Conservation (phyloP, 2,113 vertebrate genomes). For the Ictalurus furcatus region DNA sequence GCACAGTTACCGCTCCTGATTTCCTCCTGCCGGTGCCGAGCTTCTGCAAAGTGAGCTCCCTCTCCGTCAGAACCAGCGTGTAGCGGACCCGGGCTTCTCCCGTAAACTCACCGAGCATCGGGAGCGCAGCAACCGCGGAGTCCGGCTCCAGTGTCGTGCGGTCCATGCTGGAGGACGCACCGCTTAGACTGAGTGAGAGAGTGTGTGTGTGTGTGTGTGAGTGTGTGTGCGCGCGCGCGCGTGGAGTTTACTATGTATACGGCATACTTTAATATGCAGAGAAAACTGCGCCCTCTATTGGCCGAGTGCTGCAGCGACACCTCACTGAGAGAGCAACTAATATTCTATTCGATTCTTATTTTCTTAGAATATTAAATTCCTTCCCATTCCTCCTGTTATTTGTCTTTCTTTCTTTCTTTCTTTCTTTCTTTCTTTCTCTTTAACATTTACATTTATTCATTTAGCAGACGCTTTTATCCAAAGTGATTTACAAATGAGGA, state of each 20-base stretch:
- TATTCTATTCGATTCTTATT: background rate
- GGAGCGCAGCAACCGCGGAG: constrained; percentile 26
- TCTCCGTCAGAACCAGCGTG: constrained; percentile 64
- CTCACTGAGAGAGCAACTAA: no score
- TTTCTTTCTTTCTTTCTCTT: no score
- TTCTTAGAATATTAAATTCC: background rate
- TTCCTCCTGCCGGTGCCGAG: constrained; percentile 61
- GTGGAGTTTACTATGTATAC: background rate
- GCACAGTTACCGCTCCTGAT: constrained; percentile 34
- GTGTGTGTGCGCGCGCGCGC: background rate
- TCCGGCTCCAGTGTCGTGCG: background rate
- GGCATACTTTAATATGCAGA: background rate
- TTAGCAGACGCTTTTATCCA: no score
- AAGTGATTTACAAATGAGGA: no score
- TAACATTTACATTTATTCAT: no score
- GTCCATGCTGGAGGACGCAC: background rate
- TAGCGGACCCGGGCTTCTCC: constrained; percentile 61
- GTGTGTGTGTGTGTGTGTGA: background rate
- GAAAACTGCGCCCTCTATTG: background rate
- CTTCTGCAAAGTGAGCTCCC: constrained; percentile 65
- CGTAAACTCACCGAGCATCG: constrained; percentile 69
- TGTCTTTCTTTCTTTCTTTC: no score
- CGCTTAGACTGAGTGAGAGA: background rate
- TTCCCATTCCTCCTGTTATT: no score
- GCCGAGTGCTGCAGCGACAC: no score